phyloP scores from a whole-genome alignment of 2,113 vertebrate species.

The Butorides virescens region DNA sequence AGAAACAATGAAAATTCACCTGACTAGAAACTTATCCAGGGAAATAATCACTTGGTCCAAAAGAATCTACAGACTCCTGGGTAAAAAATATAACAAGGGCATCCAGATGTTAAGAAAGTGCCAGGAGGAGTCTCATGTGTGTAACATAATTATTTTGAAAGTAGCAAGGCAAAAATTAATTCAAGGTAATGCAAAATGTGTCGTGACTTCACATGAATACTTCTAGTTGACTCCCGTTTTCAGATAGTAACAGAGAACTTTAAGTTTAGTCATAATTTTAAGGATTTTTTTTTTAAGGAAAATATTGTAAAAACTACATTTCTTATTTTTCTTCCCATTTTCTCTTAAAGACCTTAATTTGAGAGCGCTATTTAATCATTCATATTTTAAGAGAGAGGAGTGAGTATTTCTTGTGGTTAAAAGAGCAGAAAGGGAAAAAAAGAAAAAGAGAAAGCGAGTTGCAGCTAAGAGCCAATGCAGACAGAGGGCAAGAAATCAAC shows the following conservation, averaged over 20 bases:
- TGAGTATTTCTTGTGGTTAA: not conserved
- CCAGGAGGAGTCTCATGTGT: not conserved
- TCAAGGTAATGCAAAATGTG: not conserved
- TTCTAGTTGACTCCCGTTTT: not conserved
- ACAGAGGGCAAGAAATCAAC: not conserved
- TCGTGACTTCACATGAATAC: not conserved
- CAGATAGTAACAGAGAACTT: not conserved
- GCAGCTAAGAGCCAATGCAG: not conserved
- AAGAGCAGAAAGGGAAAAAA: not conserved
- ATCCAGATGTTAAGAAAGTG: conserved; percentile 28
- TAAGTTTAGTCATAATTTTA: not conserved
- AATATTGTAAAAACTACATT: not conserved
- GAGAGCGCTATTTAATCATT: not conserved
- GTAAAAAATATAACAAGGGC: not conserved
- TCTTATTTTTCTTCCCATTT: not conserved
- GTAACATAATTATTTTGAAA: conserved; percentile 22
- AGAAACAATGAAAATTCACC: not conserved
- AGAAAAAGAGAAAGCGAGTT: not conserved
- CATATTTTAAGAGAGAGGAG: not conserved
- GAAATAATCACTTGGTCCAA: not conserved
- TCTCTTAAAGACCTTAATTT: not conserved
- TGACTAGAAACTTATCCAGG: not conserved
- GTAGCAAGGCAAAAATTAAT: not conserved
- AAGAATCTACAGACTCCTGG: not conserved
- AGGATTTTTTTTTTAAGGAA: not conserved